phyloP scores from a whole-genome alignment of 2,113 vertebrate species.

The Poeciliopsis prolifica region DNA sequence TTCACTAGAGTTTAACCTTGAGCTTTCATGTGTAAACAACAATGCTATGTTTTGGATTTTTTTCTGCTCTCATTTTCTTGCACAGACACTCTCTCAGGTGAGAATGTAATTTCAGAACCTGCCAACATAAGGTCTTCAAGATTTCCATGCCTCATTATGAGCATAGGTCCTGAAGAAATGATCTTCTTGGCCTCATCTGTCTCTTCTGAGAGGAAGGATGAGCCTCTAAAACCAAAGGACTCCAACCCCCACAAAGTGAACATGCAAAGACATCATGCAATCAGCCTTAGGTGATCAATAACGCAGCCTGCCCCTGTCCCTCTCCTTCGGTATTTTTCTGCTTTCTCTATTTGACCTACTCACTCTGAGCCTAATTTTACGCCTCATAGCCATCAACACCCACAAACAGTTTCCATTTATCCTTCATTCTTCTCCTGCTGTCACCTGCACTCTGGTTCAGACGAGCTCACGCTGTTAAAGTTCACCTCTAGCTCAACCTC shows the following conservation, averaged over 20 bases:
- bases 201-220: slow-evolving; percentile 15
- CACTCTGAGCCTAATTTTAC: slow-evolving; percentile 51
- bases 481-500: slow-evolving; percentile 73
- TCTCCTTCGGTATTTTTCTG: slow-evolving; percentile 31
- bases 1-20: slow-evolving; percentile 75
- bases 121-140: neutral
- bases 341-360: slow-evolving; percentile 59
- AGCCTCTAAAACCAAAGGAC: slow-evolving; percentile 10
- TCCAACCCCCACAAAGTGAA: slow-evolving; percentile 6
- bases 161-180: slow-evolving; percentile 7
- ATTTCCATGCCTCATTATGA: slow-evolving; percentile 15
- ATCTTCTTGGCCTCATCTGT: slow-evolving; percentile 12
- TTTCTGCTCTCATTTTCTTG: slow-evolving; percentile 12
- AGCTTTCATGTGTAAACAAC: slow-evolving; percentile 68
- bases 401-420: slow-evolving; percentile 51
- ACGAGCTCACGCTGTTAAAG: slow-evolving; percentile 60
- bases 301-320: slow-evolving; percentile 22
- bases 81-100: slow-evolving; percentile 15
- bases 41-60: slow-evolving; percentile 43
- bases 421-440: slow-evolving; percentile 48
- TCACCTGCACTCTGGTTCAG: slow-evolving; percentile 67
- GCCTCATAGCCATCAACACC: slow-evolving; percentile 41
- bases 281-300: slow-evolving; percentile 59
- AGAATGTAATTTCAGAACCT: slow-evolving; percentile 12
- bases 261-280: slow-evolving; percentile 19